Conservation (phyloP, 53 echinoderm and acorn worm genomes). For the Luidia sarsii region DNA sequence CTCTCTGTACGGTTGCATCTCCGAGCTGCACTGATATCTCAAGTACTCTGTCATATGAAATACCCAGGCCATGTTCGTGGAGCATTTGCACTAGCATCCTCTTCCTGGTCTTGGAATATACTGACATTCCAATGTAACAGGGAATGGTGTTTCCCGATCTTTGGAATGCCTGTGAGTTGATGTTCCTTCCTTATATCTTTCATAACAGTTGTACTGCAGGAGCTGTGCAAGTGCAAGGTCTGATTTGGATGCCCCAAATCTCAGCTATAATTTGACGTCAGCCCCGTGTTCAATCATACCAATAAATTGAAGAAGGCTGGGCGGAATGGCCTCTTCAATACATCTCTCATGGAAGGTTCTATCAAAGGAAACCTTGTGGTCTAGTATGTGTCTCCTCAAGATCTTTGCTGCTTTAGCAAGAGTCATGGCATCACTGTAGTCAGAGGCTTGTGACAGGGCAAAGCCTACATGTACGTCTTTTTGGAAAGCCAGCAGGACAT, state of each 20-base stretch:
- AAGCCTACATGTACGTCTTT: background rate
- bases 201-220: slow-evolving; percentile 14
- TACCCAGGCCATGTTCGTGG: slow-evolving; percentile 24
- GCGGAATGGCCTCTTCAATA: no score
- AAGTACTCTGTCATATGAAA: slow-evolving; percentile 63
- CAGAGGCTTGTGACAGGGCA: background rate
- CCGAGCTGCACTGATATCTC: slow-evolving; percentile 31
- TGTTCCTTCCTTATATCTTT: background rate
- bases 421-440: background rate
- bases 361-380: background rate
- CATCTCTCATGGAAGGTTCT: background rate
- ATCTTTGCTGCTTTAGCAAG: background rate
- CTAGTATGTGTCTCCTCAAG: background rate
- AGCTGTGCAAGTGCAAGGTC: background rate
- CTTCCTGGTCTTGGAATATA: slow-evolving; percentile 44
- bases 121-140: slow-evolving; percentile 41
- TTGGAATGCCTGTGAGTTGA: slow-evolving; percentile 18
- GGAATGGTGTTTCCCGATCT: slow-evolving; percentile 49
- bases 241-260: background rate
- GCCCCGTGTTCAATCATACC: slow-evolving; percentile 28
- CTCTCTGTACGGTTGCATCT: background rate
- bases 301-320: background rate
- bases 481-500: background rate
- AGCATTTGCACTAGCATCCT: slow-evolving; percentile 36
- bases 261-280: slow-evolving; percentile 34